Base-by-base conservation (phyloP, 2,797 vertebrate species). In the Alcedo quadribrachys region DNA sequence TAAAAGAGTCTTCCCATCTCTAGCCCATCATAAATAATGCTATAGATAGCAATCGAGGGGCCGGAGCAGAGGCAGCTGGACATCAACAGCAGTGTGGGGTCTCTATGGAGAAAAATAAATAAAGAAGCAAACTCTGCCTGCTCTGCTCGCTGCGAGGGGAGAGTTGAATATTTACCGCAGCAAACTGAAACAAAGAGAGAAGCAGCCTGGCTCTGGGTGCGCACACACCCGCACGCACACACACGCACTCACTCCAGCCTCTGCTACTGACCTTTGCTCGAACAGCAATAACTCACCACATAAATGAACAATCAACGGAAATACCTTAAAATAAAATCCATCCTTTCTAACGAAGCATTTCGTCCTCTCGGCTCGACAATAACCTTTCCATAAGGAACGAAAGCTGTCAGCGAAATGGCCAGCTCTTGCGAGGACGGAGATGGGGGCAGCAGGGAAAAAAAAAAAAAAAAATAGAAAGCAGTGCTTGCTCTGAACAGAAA, bases 321-420 rank as follows among this genome's bases (percentile, higher is more conserved):
- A 99, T 99, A 99, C 99, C 99, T 99, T 98, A 99, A 99, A 99
- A 99, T 99, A 99, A 99, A 99, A 99, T 99, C 99, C 99, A 99
- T 99, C 98, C 98, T 99, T 98, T 97, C 97, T 94, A 97, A 97
- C 95, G 97, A 97, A 97, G 98, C 98, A 98, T 98, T 90, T 85
- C 93, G 94, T 98, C 97, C 95, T 97, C 96, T 96, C 96, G 96
- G 96, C 95, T 97, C 80, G 92, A 94, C 97, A 97, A 95, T 97
- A 97, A 97, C 95, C 70, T 97, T 96, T 98, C 97, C 98, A 97
- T 98, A 96, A 97, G 96, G 92, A 92, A 93, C 95, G 96, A 97
- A 96, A 96, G 95, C 96, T 96, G 97, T 95, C 95, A 91, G 93
- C 96, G 80, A 89, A 97, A 96, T 92, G 92, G 85, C 90, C 96